Evolutionary conservation across 2,797 vertebrate genomes (phyloP), one percentile per base, ranked within the genome.

Genomic region (Periparus ater): DNA sequence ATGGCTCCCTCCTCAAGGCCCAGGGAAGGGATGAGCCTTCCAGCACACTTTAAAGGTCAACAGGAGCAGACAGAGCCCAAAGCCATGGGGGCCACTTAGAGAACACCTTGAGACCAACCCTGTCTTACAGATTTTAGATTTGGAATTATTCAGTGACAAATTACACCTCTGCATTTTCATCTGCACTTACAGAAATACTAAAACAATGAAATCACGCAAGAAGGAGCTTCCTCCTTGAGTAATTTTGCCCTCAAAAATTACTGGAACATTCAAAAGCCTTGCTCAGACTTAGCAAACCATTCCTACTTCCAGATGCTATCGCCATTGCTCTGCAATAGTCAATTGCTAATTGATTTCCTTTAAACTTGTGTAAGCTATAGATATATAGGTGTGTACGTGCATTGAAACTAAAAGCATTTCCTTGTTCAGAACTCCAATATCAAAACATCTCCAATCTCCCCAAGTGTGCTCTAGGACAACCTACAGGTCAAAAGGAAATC

Each of bases 301-400:
- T 58, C 36, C 38, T 30, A 65, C 23, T 55, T 85, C 17, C 32
- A 96, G 93, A 92, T 95, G 85, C 15, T 96, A 95, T 94, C 62
- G 0, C 47, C 61, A 62, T 18, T 88, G 44, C 44, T 72, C 72
- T 93, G 84, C 89, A 93, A 94, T 91, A 83, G 51, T 91, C 93
- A 88, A 93, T 85, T 67, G 72, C 42, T 66, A 89, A 96, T 94
- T 93, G 95, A 96, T 96, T 96, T 93, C 79, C 82, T 89, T 93
- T 93, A 88, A 78, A 76, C 88, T 60, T 30, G 55, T 94, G 85
- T 79, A 82, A 93, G 55, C 62, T 91, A 95, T 93, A 95, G 91
- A 95, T 94, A 95, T n/a, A 95, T 79, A 91, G 82, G 91, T 65
- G 77, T 36, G 20, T 47, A 85, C 44, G 38, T 96, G 89, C 67